Conservation (phyloP, 2,113 vertebrate species). For the Atherinomorus stipes region DNA sequence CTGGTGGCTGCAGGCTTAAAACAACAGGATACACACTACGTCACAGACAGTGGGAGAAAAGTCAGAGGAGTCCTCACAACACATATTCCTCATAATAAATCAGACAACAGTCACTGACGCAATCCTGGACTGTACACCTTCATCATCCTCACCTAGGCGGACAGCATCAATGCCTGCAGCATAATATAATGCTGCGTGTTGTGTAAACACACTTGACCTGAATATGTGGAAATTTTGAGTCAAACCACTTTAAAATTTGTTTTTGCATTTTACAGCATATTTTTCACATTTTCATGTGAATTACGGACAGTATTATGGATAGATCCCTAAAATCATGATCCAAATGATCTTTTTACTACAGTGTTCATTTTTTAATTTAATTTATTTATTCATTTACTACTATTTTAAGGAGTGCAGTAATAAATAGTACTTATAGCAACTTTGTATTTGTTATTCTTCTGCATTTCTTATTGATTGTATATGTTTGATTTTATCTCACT, state of each 20-base stretch:
- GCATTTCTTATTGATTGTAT: too few relatives aligned
- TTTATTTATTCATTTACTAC: too few relatives aligned
- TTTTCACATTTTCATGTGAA: too few relatives aligned
- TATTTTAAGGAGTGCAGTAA: too few relatives aligned
- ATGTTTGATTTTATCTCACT: too few relatives aligned
- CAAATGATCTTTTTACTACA: not conserved
- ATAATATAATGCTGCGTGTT: not conserved
- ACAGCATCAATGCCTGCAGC: constrained; percentile 11
- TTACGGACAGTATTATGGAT: too few relatives aligned
- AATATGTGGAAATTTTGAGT: not conserved
- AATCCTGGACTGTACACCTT: not conserved
- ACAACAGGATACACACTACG: constrained; percentile 78
- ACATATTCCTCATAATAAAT: constrained; percentile 46
- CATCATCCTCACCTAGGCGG: constrained; percentile 18
- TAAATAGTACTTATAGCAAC: too few relatives aligned
- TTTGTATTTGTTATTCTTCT: too few relatives aligned
- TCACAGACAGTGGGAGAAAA: constrained; percentile 60
- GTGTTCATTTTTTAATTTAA: not conserved
- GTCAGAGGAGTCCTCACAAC: constrained; percentile 29
- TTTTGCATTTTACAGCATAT: not conserved
- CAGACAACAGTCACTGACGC: constrained; percentile 7
- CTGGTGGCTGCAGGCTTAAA: constrained; percentile 51
- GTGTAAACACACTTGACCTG: not conserved
- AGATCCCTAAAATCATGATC: too few relatives aligned
- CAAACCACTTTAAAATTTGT: not conserved